Evolutionary conservation across 2,888 invertebrate species (phyloP), one percentile per base, ranked within the genome.

Genomic region (Ephialtes manifestator): DNA sequence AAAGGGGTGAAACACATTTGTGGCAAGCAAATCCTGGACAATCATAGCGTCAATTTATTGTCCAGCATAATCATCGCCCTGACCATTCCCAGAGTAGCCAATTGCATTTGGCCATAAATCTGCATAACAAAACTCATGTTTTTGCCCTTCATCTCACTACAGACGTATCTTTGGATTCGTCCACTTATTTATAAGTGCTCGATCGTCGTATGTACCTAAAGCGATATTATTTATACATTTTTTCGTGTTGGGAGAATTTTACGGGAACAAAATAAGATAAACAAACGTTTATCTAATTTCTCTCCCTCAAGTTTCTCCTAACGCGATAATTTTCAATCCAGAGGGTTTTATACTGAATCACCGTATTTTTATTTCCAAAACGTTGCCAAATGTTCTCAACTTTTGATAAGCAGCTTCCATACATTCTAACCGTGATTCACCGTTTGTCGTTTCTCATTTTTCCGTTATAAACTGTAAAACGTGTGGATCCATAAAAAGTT

Each of bases 41-140:
- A 98, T 93, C 97, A 98, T 92, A 97, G 97, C 91, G 97, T 98
- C 0, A 98, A 98, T 94, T 95, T 98, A 60, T 95, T 98, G 82
- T 97, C 98, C 0, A 97, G 97, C 82, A 96, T 98, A 74, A 93
- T 97, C 10, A 97, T 97, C 89, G 97, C 96, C 1, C 93, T 97
- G 0, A 94, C 96, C 5, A 95, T 97, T 90, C 97, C 98, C 13
- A 95, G 95, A 88, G 89, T 97, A 39, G 96, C 96, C 2, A 94
- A 95, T 79, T 92, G 94, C 81, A 92, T 95, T 80, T 96, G 96
- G 96, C 95, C 95, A 31, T 89, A 79, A 89, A 77, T 5, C 11
- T 60, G 11, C 67, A 18, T 51, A n/a, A 53, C 1, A 2, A 24
- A 20, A 79, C 20, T 65, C 24, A 65, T 28, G n/a, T 72, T 31